Conservation (phyloP, 1,140 invertebrate species). For the Achatina immaculata region DNA sequence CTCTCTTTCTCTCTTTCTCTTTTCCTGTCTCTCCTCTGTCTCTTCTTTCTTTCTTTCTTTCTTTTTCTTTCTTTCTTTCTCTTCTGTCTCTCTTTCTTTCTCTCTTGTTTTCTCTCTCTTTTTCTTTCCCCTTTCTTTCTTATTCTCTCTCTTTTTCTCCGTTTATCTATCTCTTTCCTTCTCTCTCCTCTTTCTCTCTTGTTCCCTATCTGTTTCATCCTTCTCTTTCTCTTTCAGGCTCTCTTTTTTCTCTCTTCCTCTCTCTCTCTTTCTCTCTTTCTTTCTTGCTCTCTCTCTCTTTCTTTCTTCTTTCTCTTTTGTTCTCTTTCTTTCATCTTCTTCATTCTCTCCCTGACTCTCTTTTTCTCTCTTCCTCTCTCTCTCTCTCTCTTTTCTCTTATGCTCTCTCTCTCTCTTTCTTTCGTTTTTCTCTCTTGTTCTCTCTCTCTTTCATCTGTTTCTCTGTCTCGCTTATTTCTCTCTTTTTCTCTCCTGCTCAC, state of each 20-base stretch:
- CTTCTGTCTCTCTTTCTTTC: too few relatives aligned
- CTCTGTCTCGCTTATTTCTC: background rate
- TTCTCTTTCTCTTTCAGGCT: background rate
- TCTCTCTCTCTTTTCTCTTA: background rate
- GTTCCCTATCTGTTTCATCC: background rate
- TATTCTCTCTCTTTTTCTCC: background rate
- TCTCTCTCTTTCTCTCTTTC: background rate
- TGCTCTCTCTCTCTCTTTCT: background rate
- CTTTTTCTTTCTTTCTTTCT: too few relatives aligned
- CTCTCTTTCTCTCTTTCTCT: too few relatives aligned
- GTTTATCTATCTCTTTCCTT: too few relatives aligned
- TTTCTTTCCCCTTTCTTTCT: too few relatives aligned
- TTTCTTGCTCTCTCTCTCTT: background rate
- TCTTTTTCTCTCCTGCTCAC: background rate
- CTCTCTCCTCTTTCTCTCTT: constrained; percentile 4
- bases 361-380: constrained; percentile 11
- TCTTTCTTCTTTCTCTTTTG: background rate
- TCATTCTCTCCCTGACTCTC: background rate
- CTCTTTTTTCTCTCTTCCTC: too few relatives aligned
- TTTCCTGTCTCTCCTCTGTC: too few relatives aligned
- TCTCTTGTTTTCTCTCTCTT: too few relatives aligned
- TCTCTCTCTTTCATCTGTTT: constrained; percentile 1
- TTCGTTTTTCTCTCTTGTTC: background rate
- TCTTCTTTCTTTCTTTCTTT: too few relatives aligned
- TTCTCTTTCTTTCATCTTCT: background rate